Base-by-base conservation (phyloP, 1,140 invertebrate genomes). In the Samia ricini region DNA sequence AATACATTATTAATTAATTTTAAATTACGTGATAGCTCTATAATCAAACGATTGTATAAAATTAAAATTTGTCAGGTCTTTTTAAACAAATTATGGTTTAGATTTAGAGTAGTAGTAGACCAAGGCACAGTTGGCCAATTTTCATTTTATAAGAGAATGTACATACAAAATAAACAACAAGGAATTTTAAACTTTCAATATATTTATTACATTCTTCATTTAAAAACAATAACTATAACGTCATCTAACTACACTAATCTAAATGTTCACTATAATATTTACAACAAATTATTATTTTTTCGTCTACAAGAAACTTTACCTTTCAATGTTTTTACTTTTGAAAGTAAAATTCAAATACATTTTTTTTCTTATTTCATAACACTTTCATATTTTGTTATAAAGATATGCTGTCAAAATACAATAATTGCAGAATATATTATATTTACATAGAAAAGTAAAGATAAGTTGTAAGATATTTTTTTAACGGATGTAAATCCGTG, bases 161-260 rank as follows among this genome's bases (percentile, higher is more conserved):
- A 15, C 7, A 15, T 15, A 15, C 77, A 76, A 74, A 76, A 75
- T 81, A 74, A 75, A 68, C 60, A 55, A 66, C 58, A 18, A 10
- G 12, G 72, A 76, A 71, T 76, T 76, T 78, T 76, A 74, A 86
- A 88, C 81, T 83, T 83, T 85, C 76, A 81, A 83, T 85, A 86
- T 88, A 86, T 83, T 86, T 78, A 85, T 79, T 74, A 77, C 77
- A 81, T 85, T 85, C 8, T 83, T 79, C 57, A 50, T 79, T 73
- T n/a, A n/a, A 85, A 85, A 87, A 88, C 82, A 86, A 83, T 88
- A 87, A 87, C 82, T 85, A 83, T 65, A 85, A 82, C 79, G 66
- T 69, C 75, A 65, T 69, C 61, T 82, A 78, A 70, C 77, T 84
- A 80, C 63, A 61, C 22, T 50, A 42, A 63, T 68, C 69, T 80